These are phyloP conservation scores for Orius insidiosus DNA, from an alignment of 1,140 invertebrate species.

Conservation along the genomic window DNA sequence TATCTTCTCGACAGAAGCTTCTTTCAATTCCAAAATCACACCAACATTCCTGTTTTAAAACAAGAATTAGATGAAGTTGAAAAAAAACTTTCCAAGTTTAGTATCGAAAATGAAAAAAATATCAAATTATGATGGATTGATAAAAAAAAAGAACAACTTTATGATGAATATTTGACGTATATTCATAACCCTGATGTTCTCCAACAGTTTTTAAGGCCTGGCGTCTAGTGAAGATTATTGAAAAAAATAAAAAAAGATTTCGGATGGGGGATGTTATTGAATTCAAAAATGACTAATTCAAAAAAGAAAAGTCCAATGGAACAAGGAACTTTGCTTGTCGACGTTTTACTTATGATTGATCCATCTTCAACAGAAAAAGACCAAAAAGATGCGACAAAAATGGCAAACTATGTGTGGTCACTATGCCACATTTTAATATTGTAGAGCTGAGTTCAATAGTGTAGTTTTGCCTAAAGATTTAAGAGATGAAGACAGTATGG, in stretches of 20 bases:
- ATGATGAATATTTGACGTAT: constrained; percentile 55
- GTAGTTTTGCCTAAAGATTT: constrained; percentile 85
- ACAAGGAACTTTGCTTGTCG: constrained; percentile 23
- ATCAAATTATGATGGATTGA: constrained; percentile 25
- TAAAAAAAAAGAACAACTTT: constrained; percentile 67
- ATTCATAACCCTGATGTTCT: constrained; percentile 77
- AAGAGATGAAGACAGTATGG: constrained; percentile 60
- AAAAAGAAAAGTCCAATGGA: constrained; percentile 25
- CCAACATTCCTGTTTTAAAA: constrained; percentile 73
- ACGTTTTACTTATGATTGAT: constrained; percentile 63
- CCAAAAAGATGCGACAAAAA: constrained; percentile 34
- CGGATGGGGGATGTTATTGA: constrained; percentile 91
- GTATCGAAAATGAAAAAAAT: constrained; percentile 47
- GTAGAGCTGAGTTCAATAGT: constrained; percentile 77
- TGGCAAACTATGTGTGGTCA: constrained; percentile 80
- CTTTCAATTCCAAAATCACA: constrained; percentile 98
- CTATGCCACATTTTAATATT: constrained; percentile 65
- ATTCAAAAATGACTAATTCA: constrained; percentile 56
- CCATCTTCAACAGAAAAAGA: constrained; percentile 35
- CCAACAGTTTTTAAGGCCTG: constrained; percentile 85
- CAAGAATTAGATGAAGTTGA: constrained; percentile 26
- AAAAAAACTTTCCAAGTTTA: constrained; percentile 39
- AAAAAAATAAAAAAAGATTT: constrained; percentile 72
- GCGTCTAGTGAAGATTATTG: constrained; percentile 75
- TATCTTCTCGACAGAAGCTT: constrained; percentile 98